A percentile compares a stretch with the other conserved stretches of the same genome.
Evolutionary conservation across 2,113 vertebrate genomes (phyloP).

Genomic region (Apeltes quadracus): DNA sequence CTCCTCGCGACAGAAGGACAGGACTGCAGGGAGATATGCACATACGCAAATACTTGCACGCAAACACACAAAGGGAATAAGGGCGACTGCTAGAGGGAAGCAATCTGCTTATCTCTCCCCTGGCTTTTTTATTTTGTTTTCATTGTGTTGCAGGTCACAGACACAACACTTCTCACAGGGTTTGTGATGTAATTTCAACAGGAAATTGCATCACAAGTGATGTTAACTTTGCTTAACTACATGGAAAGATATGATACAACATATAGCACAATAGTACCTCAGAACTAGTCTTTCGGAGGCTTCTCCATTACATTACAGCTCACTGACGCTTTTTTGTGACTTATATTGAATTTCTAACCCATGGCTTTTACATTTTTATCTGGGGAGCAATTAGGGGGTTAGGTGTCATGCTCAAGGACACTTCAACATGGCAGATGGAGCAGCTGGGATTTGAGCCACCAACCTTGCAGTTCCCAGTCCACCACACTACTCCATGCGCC

Average conservation of each 20-base stretch:
- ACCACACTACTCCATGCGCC: too few relatives aligned
- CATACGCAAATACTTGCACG: slow-evolving; percentile 44
- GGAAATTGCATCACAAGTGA: slow-evolving; percentile 6
- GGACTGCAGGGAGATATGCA: slow-evolving; percentile 64
- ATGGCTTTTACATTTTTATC: too few relatives aligned
- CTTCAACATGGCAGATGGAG: too few relatives aligned
- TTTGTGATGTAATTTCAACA: too few relatives aligned
- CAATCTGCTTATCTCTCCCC: slow-evolving; percentile 64
- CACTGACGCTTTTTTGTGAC: too few relatives aligned
- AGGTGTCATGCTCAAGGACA: too few relatives aligned
- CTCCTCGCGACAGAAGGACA: slow-evolving; percentile 66
- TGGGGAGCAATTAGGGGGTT: too few relatives aligned
- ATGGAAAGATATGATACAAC: background rate
- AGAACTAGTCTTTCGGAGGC: background rate
- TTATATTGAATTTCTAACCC: too few relatives aligned
- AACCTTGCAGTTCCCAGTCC: too few relatives aligned
- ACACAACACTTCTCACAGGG: background rate
- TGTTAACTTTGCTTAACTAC: too few relatives aligned
- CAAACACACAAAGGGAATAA: slow-evolving; percentile 52
- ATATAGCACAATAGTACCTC: background rate
- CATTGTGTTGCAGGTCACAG: slow-evolving; percentile 22
- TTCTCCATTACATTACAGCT: too few relatives aligned
- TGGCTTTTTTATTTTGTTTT: slow-evolving; percentile 23
- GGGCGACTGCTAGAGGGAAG: slow-evolving; percentile 67
- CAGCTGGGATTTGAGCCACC: too few relatives aligned